Evolutionary conservation across 2,113 vertebrate species (phyloP), one percentile per base, ranked within the genome.

Genomic region (Bettongia penicillata): DNA sequence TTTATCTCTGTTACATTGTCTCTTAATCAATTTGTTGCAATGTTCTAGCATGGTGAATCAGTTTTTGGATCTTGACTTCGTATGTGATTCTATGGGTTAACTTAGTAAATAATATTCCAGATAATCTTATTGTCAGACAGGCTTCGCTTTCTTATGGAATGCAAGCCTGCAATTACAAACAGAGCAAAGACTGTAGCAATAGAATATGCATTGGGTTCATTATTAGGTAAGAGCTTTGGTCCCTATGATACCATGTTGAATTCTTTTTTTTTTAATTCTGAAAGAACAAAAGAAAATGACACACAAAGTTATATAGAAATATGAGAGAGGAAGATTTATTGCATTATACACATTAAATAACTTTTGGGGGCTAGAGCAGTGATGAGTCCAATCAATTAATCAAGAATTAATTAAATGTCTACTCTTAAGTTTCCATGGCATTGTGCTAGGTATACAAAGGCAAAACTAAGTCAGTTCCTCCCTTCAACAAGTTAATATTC

Each of bases 71-170:
- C 37, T 77, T 77, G 61, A 77, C 37, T 77, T n/a, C n/a, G 14
- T 77, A n/a, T n/a, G 14, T 2, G 37, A 77, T 37, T 68, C 31
- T 77, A 16, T n/a, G 37, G 19, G 37, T 57, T 53, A 57, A 10
- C 55, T 57, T n/a, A 19, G 12, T n/a, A 77, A 77, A n/a, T 77
- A 77, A 77, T 89, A 51, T 53, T 53, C 84, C 90, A 90, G 24
- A 11, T 47, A 50, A 24, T 7, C 19, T 43, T n/a, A 95, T 93
- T 93, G 52, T 96, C 91, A 37, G 89, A 91, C 50, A 92, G 49
- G 92, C 89, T 19, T 51, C 0, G 0, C 12, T 49, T 90, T 91
- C 53, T 8, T 53, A 10, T 10, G 92, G 48, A 26, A 90, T 89
- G 90, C n/a, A 94, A 43, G 24, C 16, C 51, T n/a, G 8, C 14